These are phyloP conservation scores for Apteryx mantelli DNA, from an alignment of 2,113 vertebrate species.

Conservation along the genomic window DNA sequence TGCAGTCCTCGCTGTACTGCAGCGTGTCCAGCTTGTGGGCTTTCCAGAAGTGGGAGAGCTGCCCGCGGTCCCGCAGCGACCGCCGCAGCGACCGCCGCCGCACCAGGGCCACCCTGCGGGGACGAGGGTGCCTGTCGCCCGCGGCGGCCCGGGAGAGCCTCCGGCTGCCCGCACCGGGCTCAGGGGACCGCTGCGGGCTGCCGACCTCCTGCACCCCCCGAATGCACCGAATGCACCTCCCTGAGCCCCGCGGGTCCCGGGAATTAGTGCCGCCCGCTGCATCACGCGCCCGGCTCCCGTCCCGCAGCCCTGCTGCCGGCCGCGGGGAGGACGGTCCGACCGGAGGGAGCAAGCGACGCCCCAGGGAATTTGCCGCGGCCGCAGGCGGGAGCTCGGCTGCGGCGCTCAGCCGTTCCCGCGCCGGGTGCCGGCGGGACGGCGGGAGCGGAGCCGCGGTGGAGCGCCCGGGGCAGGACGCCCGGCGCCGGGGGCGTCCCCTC, in stretches of 20 bases:
- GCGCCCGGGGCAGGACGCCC: background rate
- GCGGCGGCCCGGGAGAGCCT: background rate
- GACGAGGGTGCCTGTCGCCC: background rate
- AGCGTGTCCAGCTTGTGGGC: slow-evolving; percentile 48
- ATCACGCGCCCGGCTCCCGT: too few relatives aligned
- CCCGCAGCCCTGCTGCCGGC: fast-evolving
- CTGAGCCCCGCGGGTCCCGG: background rate
- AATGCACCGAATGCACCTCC: too few relatives aligned
- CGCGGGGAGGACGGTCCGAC: fast-evolving
- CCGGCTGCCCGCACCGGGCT: fast-evolving
- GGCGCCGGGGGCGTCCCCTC: background rate
- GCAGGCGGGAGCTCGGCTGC: background rate
- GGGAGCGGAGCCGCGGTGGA: fast-evolving
- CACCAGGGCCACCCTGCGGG: slow-evolving; percentile 72
- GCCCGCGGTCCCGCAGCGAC: slow-evolving; percentile 65
- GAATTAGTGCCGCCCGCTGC: background rate
- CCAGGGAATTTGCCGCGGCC: too few relatives aligned
- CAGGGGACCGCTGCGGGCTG: background rate
- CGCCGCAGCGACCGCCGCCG: slow-evolving; percentile 72
- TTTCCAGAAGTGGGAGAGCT: slow-evolving; percentile 76
- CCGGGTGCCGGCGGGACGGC: background rate
- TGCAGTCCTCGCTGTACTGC: slow-evolving; percentile 65
- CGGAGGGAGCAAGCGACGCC: background rate
- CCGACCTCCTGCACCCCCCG: fast-evolving
- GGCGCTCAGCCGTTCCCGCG: fast-evolving